Evolutionary conservation across 2,113 vertebrate genomes (phyloP), one percentile per base, ranked within the genome.

Genomic region (Phaethon lepturus): DNA sequence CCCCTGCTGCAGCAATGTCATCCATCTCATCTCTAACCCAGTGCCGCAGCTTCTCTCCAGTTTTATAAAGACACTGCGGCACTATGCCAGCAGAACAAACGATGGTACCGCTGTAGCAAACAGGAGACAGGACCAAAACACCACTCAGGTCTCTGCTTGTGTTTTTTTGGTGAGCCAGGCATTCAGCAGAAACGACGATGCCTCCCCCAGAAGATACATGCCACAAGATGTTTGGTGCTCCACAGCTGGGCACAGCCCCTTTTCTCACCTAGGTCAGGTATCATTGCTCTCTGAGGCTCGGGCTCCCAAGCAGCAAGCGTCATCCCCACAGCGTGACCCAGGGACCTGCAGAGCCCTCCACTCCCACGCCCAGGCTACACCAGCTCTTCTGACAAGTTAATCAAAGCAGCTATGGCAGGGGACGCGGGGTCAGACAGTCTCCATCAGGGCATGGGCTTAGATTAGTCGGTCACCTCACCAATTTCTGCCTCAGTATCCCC

Each of bases 401-500:
- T 64, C 53, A 76, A 45, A 72, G 45, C 58, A 72, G 69, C 81
- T 50, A 31, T 11, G 45, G 52, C 75, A 86, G 42, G 68, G 24
- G 40, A 50, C 53, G 17, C 10, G 0, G 52, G 58, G 58, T 63
- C 91, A 71, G 83, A 40, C 11, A 58, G 80, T 45, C 56, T 68
- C 29, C 87, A 55, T 29, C 42, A 53, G 52, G 75, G 67, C 74
- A 38, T 1, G 0, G 67, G 50, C 67, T 68, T 22, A 93, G 26
- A 82, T 80, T 52, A 95, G 67, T 71, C 38, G 38, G 38, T 38
- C 83, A 93, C 63, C 58, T 89, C 72, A 73, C 59, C 77, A 33
- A 24, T 45, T 82, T 74, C 74, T 94, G 88, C 95, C 79, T 76
- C 76, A 79, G 91, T 84, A 79, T 86, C 87, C 86, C 91, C 83